These are phyloP conservation scores for Hoplostethus atlanticus DNA, from an alignment of 2,797 vertebrate genomes.

Conservation along the genomic window DNA sequence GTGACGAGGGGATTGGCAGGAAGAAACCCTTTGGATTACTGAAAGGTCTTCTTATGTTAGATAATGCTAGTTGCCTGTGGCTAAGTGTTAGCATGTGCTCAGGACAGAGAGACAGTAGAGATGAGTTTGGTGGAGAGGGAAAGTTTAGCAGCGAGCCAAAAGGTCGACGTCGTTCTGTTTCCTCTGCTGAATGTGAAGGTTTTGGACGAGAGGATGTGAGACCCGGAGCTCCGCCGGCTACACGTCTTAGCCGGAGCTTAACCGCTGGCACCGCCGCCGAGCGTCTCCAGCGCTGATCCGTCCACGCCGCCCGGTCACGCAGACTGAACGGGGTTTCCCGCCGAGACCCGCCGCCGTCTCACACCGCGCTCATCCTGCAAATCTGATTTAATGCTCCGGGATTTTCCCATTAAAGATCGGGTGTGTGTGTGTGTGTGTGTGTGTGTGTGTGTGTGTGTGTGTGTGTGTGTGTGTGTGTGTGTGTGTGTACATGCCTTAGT, in stretches of 20 bases:
- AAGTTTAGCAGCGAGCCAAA: no score
- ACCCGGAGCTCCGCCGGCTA: neutral
- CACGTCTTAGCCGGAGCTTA: neutral
- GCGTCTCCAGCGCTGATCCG: no score
- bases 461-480: neutral
- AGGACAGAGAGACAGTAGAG: no score
- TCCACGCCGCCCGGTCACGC: neutral
- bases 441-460: neutral
- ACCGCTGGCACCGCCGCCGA: neutral
- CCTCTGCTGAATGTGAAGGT: no score
- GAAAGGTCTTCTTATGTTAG: no score
- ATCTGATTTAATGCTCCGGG: constrained; percentile 16
- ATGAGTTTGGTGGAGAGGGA: no score
- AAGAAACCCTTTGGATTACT: no score
- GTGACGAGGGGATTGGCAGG: no score
- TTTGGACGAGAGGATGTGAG: neutral
- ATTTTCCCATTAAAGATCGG: constrained; percentile 7
- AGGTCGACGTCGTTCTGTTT: no score
- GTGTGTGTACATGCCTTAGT: neutral
- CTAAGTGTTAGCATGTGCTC: no score
- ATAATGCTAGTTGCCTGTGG: no score
- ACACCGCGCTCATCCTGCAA: constrained; percentile 5
- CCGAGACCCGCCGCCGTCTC: neutral
- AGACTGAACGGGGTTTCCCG: constrained; percentile 12
- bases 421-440: constrained; percentile 1